phyloP scores from a whole-genome alignment of 2,888 invertebrate genomes.

The Nemotelus pantherinus region DNA sequence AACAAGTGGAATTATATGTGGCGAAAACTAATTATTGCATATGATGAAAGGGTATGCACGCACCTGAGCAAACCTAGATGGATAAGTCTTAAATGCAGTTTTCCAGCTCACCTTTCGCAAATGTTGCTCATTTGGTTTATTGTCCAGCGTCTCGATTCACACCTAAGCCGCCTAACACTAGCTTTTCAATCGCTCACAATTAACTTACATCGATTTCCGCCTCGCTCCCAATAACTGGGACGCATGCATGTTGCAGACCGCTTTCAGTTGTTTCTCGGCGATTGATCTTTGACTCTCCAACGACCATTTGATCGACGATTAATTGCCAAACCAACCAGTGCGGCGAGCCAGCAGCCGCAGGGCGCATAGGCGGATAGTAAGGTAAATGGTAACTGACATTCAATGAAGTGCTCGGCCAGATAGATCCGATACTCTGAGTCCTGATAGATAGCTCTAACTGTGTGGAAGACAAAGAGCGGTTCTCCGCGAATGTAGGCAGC shows the following conservation, averaged over 20 bases:
- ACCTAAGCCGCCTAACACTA: too few species aligned
- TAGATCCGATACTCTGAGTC: neutral
- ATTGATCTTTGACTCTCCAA: constrained; percentile 39
- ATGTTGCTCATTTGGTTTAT: too few species aligned
- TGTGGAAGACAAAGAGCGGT: constrained; percentile 12
- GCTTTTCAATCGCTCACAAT: too few species aligned
- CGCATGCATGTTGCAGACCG: neutral
- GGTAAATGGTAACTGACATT: neutral
- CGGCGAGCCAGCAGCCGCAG: neutral
- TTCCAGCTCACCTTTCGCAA: too few species aligned
- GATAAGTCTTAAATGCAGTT: too few species aligned
- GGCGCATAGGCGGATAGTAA: neutral
- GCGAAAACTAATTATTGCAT: too few species aligned
- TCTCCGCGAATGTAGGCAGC: constrained; percentile 29
- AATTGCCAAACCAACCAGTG: constrained; percentile 2
- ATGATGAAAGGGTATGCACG: too few species aligned
- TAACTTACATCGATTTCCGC: neutral
- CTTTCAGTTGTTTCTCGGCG: constrained; percentile 16
- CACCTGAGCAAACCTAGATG: too few species aligned
- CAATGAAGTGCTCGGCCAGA: neutral
- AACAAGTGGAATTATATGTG: too few species aligned
- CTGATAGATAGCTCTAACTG: neutral
- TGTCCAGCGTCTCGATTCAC: too few species aligned
- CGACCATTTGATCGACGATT: constrained; percentile 17
- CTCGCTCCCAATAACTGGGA: neutral